phyloP scores from a whole-genome alignment of 2,888 invertebrate species.

The Aphelenchoides bicaudatus region DNA sequence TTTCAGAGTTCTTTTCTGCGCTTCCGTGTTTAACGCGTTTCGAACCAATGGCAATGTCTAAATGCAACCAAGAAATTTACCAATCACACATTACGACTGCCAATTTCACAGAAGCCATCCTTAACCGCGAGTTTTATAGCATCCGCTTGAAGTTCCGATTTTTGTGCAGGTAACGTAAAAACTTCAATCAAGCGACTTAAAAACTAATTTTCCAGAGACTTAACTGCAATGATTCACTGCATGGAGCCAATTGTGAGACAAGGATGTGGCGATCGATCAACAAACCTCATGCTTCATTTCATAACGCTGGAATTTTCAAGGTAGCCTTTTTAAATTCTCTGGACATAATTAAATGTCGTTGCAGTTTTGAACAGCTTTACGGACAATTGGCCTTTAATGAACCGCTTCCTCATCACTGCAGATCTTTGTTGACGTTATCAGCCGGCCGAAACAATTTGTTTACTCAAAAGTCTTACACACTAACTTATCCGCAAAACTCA shows the following conservation, averaged over 20 bases:
- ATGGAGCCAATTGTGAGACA: constrained; percentile 37
- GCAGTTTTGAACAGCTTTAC: constrained; percentile 38
- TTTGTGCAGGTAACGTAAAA: constrained; percentile 36
- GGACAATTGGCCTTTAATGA: constrained; percentile 39
- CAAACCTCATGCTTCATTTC: constrained; percentile 39
- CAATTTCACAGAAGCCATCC: constrained; percentile 40
- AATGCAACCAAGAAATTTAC: constrained; percentile 36
- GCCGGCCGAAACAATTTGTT: neutral
- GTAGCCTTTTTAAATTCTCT: neutral
- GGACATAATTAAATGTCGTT: constrained; percentile 1
- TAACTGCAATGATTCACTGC: constrained; percentile 34
- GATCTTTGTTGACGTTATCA: constrained; percentile 29
- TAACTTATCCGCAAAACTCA: constrained; percentile 3
- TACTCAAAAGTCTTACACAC: neutral
- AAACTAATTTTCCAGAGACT: constrained; percentile 28
- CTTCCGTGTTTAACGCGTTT: constrained; percentile 29
- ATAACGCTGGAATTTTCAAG: constrained; percentile 40
- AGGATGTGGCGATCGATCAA: constrained; percentile 36
- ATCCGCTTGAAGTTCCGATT: constrained; percentile 31
- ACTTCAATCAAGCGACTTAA: neutral
- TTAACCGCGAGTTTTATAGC: constrained; percentile 37
- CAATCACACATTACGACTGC: constrained; percentile 42
- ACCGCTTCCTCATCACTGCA: constrained; percentile 36
- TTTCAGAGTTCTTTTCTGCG: constrained; percentile 37
- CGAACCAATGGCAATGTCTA: constrained; percentile 37